A percentile compares a stretch with the other conserved stretches of the same genome.
phyloP scores from a whole-genome alignment of 2,888 invertebrate genomes.

The Nephrotoma guestfalica region DNA sequence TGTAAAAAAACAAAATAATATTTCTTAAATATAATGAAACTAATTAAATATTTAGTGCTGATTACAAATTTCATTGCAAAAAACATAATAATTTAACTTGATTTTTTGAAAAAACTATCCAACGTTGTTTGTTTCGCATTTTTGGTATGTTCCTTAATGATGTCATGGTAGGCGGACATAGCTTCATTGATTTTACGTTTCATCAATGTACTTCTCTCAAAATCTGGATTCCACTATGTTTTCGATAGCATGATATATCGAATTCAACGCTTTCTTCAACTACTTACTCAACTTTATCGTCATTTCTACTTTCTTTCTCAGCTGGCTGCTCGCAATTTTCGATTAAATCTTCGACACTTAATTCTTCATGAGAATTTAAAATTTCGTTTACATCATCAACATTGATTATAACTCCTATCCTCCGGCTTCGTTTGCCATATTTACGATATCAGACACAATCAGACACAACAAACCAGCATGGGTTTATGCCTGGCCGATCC shows the following conservation, averaged over 20 bases:
- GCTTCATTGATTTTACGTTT: not conserved
- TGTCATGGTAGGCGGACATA: not conserved
- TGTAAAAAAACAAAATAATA: too few species aligned
- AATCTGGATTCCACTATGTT: not conserved
- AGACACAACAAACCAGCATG: too few species aligned
- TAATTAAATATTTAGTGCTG: too few species aligned
- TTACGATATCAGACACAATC: not conserved
- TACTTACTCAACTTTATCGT: not conserved
- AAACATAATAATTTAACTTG: too few species aligned
- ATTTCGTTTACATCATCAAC: not conserved
- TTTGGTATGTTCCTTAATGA: not conserved
- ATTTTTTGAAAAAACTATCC: too few species aligned
- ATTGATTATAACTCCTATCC: not conserved
- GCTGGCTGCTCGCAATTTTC: not conserved
- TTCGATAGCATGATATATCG: not conserved
- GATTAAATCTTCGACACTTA: not conserved
- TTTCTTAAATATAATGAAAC: too few species aligned
- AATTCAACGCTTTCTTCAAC: not conserved
- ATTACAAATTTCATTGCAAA: too few species aligned
- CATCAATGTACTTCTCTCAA: not conserved
- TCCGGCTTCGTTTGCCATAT: not conserved
- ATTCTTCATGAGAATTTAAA: not conserved
- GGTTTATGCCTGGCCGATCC: too few species aligned
- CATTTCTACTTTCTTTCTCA: not conserved
- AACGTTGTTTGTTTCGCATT: too few species aligned